Evolutionary conservation across 2,888 invertebrate species (phyloP), one percentile per base, ranked within the genome.

Genomic region (Macaria notata): DNA sequence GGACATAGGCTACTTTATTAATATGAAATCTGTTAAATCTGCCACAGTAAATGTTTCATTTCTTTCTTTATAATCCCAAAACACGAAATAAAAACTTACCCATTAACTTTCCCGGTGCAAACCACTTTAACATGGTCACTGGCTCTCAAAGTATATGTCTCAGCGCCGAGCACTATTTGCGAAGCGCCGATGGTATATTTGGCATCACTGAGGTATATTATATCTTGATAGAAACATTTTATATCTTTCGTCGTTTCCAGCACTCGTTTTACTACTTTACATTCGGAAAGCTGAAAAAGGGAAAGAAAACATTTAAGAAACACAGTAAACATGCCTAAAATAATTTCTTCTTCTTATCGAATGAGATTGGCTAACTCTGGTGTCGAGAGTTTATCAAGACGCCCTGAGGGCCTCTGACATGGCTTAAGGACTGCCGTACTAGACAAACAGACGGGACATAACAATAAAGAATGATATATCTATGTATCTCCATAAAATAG

Each of bases 81-180:
- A n/a, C 19, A 19, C 19, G 50, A 29, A 30, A 43, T n/a, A 49
- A 9, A 46, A 2, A 61, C 72, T 75, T 43, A 89, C 87, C 82
- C 78, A 1, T 79, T 65, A 52, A 69, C 79, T 5, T 63, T 74
- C 0, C 92, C 91, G 3, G 71, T 75, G 72, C 97, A 97, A 7
- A 90, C 87, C 0, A 95, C 94, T 70, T 93, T 93, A 3, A 95
- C 95, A 73, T 95, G 95, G 78, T 97, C 97, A 61, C 95, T 95
- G 36, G 88, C 79, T 59, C 88, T 92, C 42, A 97, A 83, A 8
- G 88, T 87, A 73, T 96, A 96, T 0, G 86, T 87, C 4, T 92
- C 89, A 47, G 91, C 92, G 0, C 93, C 92, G 41, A 82, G 81
- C 0, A 93, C 88, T 0, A 89, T 89, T 0, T 87, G 86, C 0